Conservation (phyloP, 1,140 invertebrate species). For the Drosophila sechellia region DNA sequence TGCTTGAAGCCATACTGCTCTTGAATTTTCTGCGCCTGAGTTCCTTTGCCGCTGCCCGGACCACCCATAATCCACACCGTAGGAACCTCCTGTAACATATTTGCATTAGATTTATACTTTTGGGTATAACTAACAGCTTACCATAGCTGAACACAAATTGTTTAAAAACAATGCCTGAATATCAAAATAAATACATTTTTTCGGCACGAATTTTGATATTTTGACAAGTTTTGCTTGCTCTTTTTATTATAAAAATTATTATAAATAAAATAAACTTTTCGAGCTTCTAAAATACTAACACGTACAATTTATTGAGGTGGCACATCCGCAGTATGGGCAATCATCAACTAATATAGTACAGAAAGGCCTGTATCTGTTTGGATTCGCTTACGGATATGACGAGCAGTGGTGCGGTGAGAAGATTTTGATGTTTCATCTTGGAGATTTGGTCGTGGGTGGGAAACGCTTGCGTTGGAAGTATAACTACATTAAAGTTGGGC, state of each 20-base stretch:
- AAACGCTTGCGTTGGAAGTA: slow-evolving; percentile 55
- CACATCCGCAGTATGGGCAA: slow-evolving; percentile 6
- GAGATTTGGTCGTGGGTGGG: slow-evolving; percentile 62
- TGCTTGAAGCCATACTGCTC: slow-evolving; percentile 33
- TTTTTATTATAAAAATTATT: too few species aligned
- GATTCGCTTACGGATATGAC: slow-evolving; percentile 77
- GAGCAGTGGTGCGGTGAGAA: slow-evolving; percentile 55
- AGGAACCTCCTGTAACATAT: slow-evolving; percentile 23
- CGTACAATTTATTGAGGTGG: slow-evolving; percentile 40
- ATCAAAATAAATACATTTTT: slow-evolving; percentile 14
- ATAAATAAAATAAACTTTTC: slow-evolving; percentile 15
- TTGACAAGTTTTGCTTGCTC: slow-evolving; percentile 26
- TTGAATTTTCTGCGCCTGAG: slow-evolving; percentile 33
- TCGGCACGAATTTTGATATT: not conserved
- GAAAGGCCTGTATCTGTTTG: slow-evolving; percentile 81
- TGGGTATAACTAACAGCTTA: not conserved
- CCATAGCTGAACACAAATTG: slow-evolving; percentile 26
- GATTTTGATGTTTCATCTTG: slow-evolving; percentile 34
- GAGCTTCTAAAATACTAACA: slow-evolving; percentile 19
- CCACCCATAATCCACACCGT: slow-evolving; percentile 52
- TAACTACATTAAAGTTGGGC: slow-evolving; percentile 65
- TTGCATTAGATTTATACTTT: not conserved
- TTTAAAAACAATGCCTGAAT: not conserved
- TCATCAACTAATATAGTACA: slow-evolving; percentile 77
- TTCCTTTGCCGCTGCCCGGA: slow-evolving; percentile 49